Conservation (phyloP, 2,797 vertebrate genomes). For the Loriculus beryllinus region DNA sequence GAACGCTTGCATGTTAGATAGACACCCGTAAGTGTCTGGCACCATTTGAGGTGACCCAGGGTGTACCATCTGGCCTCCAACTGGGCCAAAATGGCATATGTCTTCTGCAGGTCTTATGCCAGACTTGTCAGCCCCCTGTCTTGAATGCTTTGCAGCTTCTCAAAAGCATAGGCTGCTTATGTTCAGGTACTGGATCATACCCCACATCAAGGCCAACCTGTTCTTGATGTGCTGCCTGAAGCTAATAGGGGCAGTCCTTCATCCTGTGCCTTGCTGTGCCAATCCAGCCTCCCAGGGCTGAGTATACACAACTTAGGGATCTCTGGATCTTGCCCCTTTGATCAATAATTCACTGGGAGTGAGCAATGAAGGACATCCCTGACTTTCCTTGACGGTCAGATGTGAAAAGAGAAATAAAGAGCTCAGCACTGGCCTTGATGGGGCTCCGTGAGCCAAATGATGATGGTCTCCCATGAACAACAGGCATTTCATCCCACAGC, state of each 20-base stretch:
- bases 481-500: background rate
- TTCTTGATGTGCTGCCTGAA: background rate
- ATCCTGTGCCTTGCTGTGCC: background rate
- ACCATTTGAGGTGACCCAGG: background rate
- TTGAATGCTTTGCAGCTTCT: background rate
- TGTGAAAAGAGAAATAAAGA: background rate
- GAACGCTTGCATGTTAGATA: background rate
- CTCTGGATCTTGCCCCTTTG: background rate
- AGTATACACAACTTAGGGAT: background rate
- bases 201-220: background rate
- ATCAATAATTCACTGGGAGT: background rate
- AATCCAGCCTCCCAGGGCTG: background rate
- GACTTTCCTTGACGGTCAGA: background rate
- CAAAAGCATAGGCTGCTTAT: background rate
- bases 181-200: background rate
- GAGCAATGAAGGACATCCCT: background rate
- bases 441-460: background rate
- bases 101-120: background rate
- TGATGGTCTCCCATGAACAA: background rate
- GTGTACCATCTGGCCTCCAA: background rate
- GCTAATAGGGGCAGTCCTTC: background rate
- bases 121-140: background rate
- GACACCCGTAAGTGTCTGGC: background rate
- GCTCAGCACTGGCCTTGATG: background rate
- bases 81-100: background rate